A percentile compares a stretch with the other conserved stretches of the same genome.
Evolutionary conservation across 2,888 invertebrate genomes (phyloP).

Genomic region (Cordilura impudica): DNA sequence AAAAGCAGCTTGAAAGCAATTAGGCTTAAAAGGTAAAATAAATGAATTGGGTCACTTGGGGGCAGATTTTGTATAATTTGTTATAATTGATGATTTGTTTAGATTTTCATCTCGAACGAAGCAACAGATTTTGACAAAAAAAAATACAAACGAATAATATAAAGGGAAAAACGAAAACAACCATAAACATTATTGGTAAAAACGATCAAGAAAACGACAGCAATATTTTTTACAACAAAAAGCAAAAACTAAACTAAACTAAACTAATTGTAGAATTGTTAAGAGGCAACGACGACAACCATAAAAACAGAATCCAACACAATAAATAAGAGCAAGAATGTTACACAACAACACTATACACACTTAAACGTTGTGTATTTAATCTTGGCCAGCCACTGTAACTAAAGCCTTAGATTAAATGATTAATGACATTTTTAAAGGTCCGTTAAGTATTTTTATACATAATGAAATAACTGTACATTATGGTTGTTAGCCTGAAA

Average conservation of each 20-base stretch:
- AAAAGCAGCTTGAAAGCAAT: slow-evolving; percentile 19
- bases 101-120: slow-evolving; percentile 51
- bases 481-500: not conserved
- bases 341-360: not conserved
- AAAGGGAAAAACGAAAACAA: slow-evolving; percentile 4
- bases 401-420: slow-evolving; percentile 32
- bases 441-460: slow-evolving; percentile 44
- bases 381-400: slow-evolving; percentile 5
- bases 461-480: slow-evolving; percentile 32
- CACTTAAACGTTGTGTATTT: not conserved
- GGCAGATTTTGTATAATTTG: slow-evolving; percentile 47
- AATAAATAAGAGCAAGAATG: not conserved
- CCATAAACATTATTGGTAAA: not conserved
- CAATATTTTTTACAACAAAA: not conserved
- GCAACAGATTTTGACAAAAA: slow-evolving; percentile 50
- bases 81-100: slow-evolving; percentile 63
- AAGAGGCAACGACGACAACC: not conserved
- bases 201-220: not conserved
- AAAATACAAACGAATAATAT: not conserved
- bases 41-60: slow-evolving; percentile 46
- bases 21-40: slow-evolving; percentile 4
- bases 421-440: slow-evolving; percentile 59
- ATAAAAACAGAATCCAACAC: not conserved
- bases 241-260: not conserved
- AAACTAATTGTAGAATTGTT: not conserved